These are phyloP conservation scores for Channa striata DNA, from an alignment of 2,797 vertebrate species.

Conservation along the genomic window DNA sequence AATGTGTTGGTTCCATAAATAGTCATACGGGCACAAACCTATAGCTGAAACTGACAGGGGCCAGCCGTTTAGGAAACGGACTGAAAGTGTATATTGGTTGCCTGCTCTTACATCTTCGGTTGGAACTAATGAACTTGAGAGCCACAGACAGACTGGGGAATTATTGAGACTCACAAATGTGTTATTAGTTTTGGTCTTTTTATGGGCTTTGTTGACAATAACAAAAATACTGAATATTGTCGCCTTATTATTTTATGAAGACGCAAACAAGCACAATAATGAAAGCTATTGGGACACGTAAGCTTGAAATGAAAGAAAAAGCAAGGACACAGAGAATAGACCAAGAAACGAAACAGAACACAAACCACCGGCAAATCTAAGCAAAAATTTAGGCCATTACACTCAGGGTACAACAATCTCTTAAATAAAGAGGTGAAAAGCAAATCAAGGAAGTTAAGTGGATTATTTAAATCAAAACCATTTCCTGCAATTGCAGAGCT, in stretches of 20 bases:
- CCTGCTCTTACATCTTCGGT: neutral
- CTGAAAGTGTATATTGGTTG: neutral
- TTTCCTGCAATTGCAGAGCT: constrained; percentile 44
- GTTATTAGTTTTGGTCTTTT: constrained; percentile 8
- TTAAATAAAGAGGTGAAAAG: constrained; percentile 19
- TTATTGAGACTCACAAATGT: constrained; percentile 3
- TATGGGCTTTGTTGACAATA: neutral
- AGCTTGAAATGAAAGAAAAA: constrained; percentile 14
- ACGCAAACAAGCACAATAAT: constrained; percentile 10
- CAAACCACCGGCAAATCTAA: constrained; percentile 14
- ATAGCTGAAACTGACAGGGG: neutral
- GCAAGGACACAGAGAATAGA: constrained; percentile 9
- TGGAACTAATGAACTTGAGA: neutral
- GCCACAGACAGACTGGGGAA: neutral
- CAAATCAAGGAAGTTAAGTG: constrained; percentile 25
- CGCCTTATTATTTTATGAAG: constrained; percentile 11
- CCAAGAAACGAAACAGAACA: constrained; percentile 5
- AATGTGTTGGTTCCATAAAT: neutral
- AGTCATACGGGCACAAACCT: neutral
- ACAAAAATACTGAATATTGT: neutral
- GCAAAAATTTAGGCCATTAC: constrained; percentile 11
- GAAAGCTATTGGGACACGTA: constrained; percentile 10
- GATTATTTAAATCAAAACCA: constrained; percentile 32
- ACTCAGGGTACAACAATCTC: neutral
- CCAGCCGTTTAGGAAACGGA: neutral